Evolutionary conservation across 2,888 invertebrate species (phyloP).

Genomic region (Buathra laborator): DNA sequence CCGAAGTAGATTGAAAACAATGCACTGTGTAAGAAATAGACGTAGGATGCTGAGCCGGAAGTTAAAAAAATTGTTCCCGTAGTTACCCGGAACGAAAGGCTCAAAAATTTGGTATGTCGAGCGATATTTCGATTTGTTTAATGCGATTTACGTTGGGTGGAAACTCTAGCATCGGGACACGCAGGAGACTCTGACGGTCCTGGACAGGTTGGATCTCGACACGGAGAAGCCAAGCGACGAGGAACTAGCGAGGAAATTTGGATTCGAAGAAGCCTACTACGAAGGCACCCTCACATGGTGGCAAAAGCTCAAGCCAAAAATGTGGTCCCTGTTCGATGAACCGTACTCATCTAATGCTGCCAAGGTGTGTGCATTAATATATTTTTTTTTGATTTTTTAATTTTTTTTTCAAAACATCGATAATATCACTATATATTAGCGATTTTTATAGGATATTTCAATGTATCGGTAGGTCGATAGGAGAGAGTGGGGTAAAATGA

Average conservation of each 20-base stretch:
- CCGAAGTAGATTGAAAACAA: not conserved
- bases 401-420: conserved; percentile 17
- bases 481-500: no score
- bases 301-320: conserved; percentile 98
- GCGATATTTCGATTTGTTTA: conserved; percentile 14
- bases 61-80: not conserved
- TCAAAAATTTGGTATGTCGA: not conserved
- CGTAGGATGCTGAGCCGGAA: conserved; percentile 10
- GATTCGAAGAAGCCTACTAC: conserved; percentile 97
- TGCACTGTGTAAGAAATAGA: not conserved
- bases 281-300: conserved; percentile 97
- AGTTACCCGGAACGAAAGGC: conserved; percentile 10
- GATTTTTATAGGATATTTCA: not conserved
- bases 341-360: conserved; percentile 99
- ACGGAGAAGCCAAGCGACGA: conserved; percentile 99
- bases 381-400: conserved; percentile 4
- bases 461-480: no score
- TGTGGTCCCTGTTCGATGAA: conserved; percentile 99
- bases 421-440: no score
- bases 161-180: conserved; percentile 96
- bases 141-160: conserved; percentile 44
- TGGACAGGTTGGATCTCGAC: conserved; percentile 98
- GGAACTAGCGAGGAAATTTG: conserved; percentile 98
- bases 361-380: conserved; percentile 90
- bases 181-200: conserved; percentile 98